Conservation (phyloP, 1,140 invertebrate genomes). For the Thalassaphorura encarpata region DNA sequence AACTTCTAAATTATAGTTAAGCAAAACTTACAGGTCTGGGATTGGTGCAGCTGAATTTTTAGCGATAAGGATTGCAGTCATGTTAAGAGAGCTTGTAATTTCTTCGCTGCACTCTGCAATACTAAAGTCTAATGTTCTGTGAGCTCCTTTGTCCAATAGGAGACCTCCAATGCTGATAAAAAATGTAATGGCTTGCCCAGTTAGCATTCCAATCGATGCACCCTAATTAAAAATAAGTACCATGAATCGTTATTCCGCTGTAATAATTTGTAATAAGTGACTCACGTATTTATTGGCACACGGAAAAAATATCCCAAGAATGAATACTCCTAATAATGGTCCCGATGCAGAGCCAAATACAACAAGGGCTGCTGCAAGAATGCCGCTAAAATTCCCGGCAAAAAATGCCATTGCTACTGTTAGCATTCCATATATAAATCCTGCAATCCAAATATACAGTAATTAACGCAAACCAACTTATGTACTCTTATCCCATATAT, state of each 20-base stretch:
- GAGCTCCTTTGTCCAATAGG: constrained; percentile 15
- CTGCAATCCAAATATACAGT: constrained; percentile 5
- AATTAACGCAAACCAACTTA: background rate
- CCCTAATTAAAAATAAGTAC: constrained; percentile 13
- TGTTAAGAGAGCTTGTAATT: constrained; percentile 13
- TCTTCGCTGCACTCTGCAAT: constrained; percentile 21
- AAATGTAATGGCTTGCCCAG: constrained; percentile 25
- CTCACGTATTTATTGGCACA: constrained; percentile 30
- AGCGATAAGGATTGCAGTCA: constrained; percentile 1
- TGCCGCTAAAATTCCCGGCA: constrained; percentile 20
- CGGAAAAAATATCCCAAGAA: constrained; percentile 26
- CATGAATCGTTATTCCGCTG: too few species aligned
- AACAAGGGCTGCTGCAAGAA: constrained; percentile 21
- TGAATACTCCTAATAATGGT: constrained; percentile 29
- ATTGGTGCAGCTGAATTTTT: background rate
- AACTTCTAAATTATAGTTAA: background rate
- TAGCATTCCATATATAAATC: constrained; percentile 17
- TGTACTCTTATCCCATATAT: background rate
- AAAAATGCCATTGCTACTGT: constrained; percentile 26
- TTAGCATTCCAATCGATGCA: constrained; percentile 25
- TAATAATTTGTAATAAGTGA: background rate
- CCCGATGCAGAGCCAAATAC: constrained; percentile 29
- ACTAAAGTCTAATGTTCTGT: constrained; percentile 17
- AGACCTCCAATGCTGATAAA: constrained; percentile 25
- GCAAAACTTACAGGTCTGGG: background rate